Conservation (phyloP, 2,113 vertebrate genomes). For the Thalassoma bifasciatum region DNA sequence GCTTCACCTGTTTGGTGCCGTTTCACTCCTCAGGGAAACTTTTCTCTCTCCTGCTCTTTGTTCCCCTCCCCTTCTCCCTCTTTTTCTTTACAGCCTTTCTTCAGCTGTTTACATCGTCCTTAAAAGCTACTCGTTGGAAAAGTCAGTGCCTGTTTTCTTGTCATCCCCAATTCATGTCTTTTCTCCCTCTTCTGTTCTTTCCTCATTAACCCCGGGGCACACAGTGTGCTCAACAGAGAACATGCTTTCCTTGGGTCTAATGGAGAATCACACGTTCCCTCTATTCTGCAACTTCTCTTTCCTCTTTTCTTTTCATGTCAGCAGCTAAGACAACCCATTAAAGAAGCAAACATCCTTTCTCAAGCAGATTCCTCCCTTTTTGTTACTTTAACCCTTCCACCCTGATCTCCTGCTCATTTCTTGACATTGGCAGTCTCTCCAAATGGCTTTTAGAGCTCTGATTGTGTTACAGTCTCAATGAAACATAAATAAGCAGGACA, state of each 20-base stretch:
- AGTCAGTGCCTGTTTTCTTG: constrained; percentile 25
- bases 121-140: constrained; percentile 25
- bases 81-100: neutral
- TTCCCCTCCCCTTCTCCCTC: neutral
- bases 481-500: constrained; percentile 31
- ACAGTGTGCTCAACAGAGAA: constrained; percentile 6
- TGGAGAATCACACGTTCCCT: constrained; percentile 56
- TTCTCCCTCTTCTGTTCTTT: neutral
- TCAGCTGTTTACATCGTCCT: constrained; percentile 9
- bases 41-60: neutral
- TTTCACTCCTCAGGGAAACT: neutral
- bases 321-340: constrained; percentile 62
- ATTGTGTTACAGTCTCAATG: constrained; percentile 9
- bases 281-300: constrained; percentile 30
- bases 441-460: constrained; percentile 34
- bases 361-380: neutral
- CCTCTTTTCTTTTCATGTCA: constrained; percentile 62
- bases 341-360: constrained; percentile 26
- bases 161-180: constrained; percentile 14
- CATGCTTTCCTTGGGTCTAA: constrained; percentile 40
- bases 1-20: constrained; percentile 10
- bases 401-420: constrained; percentile 5
- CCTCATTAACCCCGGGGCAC: constrained; percentile 72
- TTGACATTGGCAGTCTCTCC: neutral
- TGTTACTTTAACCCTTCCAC: neutral